Evolutionary conservation across 1,140 invertebrate genomes (phyloP), one percentile per base, ranked within the genome.

Genomic region (Hetaerina americana): DNA sequence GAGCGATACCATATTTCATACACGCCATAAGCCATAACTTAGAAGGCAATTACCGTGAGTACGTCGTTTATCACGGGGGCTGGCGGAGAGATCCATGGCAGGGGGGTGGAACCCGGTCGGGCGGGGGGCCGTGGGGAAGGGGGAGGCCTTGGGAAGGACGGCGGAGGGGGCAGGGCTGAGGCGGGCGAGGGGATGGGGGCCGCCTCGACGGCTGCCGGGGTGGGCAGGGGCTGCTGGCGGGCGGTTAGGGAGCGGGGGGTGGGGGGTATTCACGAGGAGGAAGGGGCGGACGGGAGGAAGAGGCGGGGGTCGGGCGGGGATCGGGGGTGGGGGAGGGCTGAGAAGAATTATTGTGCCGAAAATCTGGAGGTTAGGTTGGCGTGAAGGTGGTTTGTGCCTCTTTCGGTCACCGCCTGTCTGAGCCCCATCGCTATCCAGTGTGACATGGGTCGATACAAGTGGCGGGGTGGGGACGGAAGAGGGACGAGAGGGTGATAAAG

Each of bases 1-100:
- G 82, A 83, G 79, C 83, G 81, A 82, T 82, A 82, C 81, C 82
- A 84, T 84, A 84, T 83, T 84, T 84, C 82, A 84, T 83, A 81
- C 77, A 78, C 79, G 79, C 80, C 81, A 82, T 82, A 80, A 80
- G 81, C 82, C 82, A 84, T 84, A 84, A 84, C 82, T 84, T 84
- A 82, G 80, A 76, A 83, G 82, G 83, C 82, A 84, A 84, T 84
- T 84, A 84, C 81, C 77, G 79, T 80, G 82, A 84, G 82, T 83
- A 83, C 78, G 78, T 83, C 82, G 79, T 84, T 84, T 83, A 84
- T 84, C 83, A 84, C 82, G 75, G 76, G 76, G 76, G 76, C 74
- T 75, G 73, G 74, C 73, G 76, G 72, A 72, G 75, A 72, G 72
- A 72, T 67, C 71, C 70, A 72, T 74, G 75, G 74, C 74, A 72